phyloP scores from a whole-genome alignment of 2,113 vertebrate genomes.

The Potamarius usumacintae region DNA sequence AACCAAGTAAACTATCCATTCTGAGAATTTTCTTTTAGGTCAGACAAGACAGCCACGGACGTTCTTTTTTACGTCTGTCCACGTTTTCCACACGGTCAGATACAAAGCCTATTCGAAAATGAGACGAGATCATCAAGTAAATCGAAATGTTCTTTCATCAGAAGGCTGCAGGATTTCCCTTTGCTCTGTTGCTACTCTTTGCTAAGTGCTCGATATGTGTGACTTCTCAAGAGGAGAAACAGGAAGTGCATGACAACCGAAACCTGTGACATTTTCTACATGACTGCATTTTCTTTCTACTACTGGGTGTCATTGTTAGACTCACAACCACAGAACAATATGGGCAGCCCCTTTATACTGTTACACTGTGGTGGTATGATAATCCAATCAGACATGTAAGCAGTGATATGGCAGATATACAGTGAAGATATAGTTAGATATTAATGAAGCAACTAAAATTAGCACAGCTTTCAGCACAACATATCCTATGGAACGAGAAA shows the following conservation, averaged over 20 bases:
- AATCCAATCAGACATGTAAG: neutral
- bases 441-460: neutral
- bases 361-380: too few species aligned
- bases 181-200: neutral
- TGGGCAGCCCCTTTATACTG: neutral
- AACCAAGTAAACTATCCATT: neutral
- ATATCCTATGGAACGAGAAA: neutral
- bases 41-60: neutral
- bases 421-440: neutral
- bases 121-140: neutral
- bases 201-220: neutral
- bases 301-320: neutral
- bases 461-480: neutral
- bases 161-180: neutral
- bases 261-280: constrained; percentile 39
- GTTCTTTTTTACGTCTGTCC: neutral
- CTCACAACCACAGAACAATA: neutral
- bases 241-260: constrained; percentile 38
- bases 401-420: neutral
- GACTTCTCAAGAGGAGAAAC: constrained; percentile 9
- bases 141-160: neutral
- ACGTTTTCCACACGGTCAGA: neutral
- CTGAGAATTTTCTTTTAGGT: neutral
- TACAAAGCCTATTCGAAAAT: neutral
- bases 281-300: neutral